These are phyloP conservation scores for Pelvicachromis taeniatus DNA, from an alignment of 2,113 vertebrate species.

Conservation along the genomic window DNA sequence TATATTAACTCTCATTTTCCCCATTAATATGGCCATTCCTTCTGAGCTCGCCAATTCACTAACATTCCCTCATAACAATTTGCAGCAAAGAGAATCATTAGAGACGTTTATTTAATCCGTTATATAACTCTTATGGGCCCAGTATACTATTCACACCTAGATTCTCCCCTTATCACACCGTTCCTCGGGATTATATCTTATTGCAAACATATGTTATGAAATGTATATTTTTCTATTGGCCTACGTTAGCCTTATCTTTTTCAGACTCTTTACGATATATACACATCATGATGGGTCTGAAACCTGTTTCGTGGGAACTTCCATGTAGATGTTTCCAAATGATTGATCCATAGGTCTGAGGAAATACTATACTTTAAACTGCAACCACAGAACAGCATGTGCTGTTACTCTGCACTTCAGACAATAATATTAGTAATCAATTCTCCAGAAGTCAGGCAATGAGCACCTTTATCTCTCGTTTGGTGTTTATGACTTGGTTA, in stretches of 20 bases:
- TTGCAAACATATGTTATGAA: not conserved
- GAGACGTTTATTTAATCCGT: not conserved
- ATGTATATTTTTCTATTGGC: not conserved
- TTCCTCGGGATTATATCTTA: not conserved
- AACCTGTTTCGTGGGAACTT: not conserved
- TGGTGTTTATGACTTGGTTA: slow-evolving; percentile 75
- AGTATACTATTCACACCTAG: not conserved
- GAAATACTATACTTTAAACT: slow-evolving; percentile 55
- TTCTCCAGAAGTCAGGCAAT: slow-evolving; percentile 46
- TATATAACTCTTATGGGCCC: not conserved
- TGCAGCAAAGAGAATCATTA: not conserved
- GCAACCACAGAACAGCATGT: slow-evolving; percentile 50
- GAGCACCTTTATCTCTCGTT: slow-evolving; percentile 62
- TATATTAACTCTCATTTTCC: slow-evolving; percentile 72
- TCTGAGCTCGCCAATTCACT: not conserved
- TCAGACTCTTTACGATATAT: not conserved
- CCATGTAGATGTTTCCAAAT: not conserved
- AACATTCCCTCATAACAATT: not conserved
- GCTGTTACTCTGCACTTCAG: slow-evolving; percentile 43
- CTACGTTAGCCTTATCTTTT: not conserved
- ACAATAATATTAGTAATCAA: slow-evolving; percentile 73
- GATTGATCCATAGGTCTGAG: slow-evolving; percentile 29
- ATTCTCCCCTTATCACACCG: not conserved
- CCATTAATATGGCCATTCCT: slow-evolving; percentile 31
- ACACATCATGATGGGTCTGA: not conserved